phyloP scores from a whole-genome alignment of 2,113 vertebrate species.

The Nerophis lumbriciformis region DNA sequence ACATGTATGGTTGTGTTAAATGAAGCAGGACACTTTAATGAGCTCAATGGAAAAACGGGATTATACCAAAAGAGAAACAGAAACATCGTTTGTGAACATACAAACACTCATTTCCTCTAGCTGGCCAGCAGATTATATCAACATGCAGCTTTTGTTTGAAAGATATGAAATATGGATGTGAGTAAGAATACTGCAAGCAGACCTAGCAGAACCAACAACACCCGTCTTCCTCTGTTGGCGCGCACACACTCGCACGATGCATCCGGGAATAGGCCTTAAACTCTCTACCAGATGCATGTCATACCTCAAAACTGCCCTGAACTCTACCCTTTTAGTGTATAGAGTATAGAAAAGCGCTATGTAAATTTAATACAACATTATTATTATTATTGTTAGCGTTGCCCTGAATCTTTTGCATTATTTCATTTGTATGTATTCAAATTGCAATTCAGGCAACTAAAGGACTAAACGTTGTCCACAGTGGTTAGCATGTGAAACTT shows the following conservation, averaged over 20 bases:
- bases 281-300: conserved; percentile 46
- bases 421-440: conserved; percentile 11
- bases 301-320: conserved; percentile 44
- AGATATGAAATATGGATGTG: conserved; percentile 68
- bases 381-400: not conserved
- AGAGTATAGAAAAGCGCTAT: not conserved
- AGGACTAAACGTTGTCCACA: too few relatives aligned
- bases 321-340: conserved; percentile 1
- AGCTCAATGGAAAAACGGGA: conserved; percentile 45
- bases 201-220: conserved; percentile 15
- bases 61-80: conserved; percentile 48
- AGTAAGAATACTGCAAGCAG: conserved; percentile 40
- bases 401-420: conserved; percentile 1
- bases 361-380: not conserved
- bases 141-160: conserved; percentile 67
- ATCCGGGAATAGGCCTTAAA: conserved; percentile 44
- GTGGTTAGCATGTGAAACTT: too few relatives aligned
- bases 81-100: conserved; percentile 56
- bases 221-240: conserved; percentile 4
- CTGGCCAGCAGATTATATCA: conserved; percentile 63
- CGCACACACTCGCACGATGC: conserved; percentile 19
- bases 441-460: not conserved
- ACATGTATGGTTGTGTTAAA: conserved; percentile 31
- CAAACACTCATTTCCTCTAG: conserved; percentile 61
- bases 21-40: conserved; percentile 40